Percentiles rank a stretch among this genome's conserved stretches.
These are phyloP conservation scores for Penaeus chinensis DNA, from an alignment of 1,140 invertebrate species.

Conservation along the genomic window DNA sequence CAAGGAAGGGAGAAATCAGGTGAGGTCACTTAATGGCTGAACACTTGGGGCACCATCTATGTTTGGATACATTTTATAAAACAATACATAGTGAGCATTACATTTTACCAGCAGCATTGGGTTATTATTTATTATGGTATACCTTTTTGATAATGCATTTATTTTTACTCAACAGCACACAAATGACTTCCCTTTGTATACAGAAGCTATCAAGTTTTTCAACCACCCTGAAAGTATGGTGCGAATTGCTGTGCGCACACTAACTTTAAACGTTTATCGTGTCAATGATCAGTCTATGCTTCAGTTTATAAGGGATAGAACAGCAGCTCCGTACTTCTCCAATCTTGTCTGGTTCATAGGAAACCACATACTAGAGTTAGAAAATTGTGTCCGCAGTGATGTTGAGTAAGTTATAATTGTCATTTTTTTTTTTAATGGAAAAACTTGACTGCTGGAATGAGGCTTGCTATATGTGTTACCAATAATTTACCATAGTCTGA, in stretches of 20 bases:
- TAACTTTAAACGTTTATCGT: conserved; percentile 95
- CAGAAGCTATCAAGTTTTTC: conserved; percentile 99
- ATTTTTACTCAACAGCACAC: conserved; percentile 83
- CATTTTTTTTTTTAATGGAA: not conserved
- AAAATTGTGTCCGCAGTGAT: conserved; percentile 93
- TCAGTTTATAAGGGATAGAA: conserved; percentile 93
- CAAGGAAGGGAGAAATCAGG: too few relatives aligned
- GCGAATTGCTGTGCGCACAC: conserved; percentile 95
- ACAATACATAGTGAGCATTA: not conserved
- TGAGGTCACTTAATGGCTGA: too few relatives aligned
- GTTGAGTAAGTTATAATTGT: conserved; percentile 79
- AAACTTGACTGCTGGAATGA: too few relatives aligned
- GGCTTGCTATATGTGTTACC: not conserved
- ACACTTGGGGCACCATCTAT: too few relatives aligned
- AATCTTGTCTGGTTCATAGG: conserved; percentile 99
- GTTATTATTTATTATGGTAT: too few relatives aligned
- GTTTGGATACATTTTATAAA: too few relatives aligned
- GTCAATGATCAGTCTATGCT: conserved; percentile 82
- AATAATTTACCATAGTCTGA: not conserved
- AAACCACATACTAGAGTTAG: conserved; percentile 96
- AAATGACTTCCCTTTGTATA: conserved; percentile 98
- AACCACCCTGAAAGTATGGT: conserved; percentile 99
- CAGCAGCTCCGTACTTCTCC: conserved; percentile 97
- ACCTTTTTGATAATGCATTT: not conserved
- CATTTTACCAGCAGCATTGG: too few relatives aligned